Conservation (phyloP, 2,113 vertebrate species). For the Xiphorhynchus elegans region DNA sequence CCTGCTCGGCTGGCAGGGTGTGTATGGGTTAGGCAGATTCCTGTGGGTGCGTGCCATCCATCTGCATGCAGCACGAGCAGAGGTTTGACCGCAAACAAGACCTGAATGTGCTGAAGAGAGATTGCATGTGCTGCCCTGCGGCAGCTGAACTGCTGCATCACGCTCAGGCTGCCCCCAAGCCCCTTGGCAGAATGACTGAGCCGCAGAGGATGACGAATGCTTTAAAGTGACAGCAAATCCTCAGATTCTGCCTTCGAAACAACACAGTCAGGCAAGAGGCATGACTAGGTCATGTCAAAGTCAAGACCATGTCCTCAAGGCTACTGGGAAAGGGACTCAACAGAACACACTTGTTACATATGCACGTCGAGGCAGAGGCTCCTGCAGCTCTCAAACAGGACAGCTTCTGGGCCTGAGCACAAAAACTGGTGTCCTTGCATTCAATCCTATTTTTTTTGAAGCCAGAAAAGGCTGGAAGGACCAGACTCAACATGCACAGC, state of each 20-base stretch:
- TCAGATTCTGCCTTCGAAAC: background rate
- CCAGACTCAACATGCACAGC: conserved; percentile 34
- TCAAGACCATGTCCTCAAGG: background rate
- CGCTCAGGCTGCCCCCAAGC: background rate
- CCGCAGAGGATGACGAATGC: background rate
- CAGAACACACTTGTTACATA: background rate
- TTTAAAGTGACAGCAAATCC: background rate
- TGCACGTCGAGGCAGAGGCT: fast-evolving
- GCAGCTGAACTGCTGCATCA: conserved; percentile 38
- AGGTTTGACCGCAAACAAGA: conserved; percentile 37
- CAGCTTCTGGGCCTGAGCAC: background rate
- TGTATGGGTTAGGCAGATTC: background rate
- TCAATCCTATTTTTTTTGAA: background rate
- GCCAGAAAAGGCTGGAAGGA: background rate
- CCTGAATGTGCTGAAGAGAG: background rate
- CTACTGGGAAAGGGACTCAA: background rate
- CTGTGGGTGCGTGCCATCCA: background rate
- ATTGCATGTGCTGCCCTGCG: conserved; percentile 34
- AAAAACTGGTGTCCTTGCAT: background rate
- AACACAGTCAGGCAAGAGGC: background rate
- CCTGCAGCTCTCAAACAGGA: background rate
- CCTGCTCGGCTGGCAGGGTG: background rate
- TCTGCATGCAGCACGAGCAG: background rate
- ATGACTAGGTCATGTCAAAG: background rate
- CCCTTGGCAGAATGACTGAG: background rate